Percentiles rank a stretch among this genome's conserved stretches.
These are phyloP conservation scores for Rhynchonycteris naso DNA, from an alignment of 2,797 vertebrate genomes.

Conservation along the genomic window DNA sequence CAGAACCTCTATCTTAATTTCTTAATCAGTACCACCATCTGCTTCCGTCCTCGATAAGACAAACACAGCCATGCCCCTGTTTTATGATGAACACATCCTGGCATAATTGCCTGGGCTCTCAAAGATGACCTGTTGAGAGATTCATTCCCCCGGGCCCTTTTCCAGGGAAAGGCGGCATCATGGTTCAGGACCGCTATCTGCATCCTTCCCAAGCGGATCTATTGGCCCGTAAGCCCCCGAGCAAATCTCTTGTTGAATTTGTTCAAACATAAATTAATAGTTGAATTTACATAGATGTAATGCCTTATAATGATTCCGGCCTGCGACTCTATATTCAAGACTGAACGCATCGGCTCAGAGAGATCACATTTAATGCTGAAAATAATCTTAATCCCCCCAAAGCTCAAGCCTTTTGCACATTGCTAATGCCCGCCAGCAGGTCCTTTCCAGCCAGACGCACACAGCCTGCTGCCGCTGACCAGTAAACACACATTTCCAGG, in stretches of 20 bases:
- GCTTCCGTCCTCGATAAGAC: constrained; percentile 80
- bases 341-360: constrained; percentile 80
- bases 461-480: constrained; percentile 72
- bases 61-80: constrained; percentile 72
- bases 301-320: constrained; percentile 85
- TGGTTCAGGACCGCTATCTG: constrained; percentile 15
- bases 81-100: constrained; percentile 83
- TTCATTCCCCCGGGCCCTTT: constrained; percentile 76
- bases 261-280: constrained; percentile 85
- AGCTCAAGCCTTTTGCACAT: constrained; percentile 82
- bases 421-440: constrained; percentile 80
- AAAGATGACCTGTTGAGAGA: constrained; percentile 84
- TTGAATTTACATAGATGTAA: constrained; percentile 87
- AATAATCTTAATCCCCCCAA: constrained; percentile 85
- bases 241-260: constrained; percentile 86
- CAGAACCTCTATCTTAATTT: too few species aligned
- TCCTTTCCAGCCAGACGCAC: constrained; percentile 80
- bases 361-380: constrained; percentile 84
- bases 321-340: constrained; percentile 85
- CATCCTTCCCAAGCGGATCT: constrained; percentile 74
- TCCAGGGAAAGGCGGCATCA: constrained; percentile 72
- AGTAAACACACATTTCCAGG: constrained; percentile 76
- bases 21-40: constrained; percentile 73
- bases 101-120: constrained; percentile 84
- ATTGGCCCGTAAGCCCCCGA: constrained; percentile 82